Evolutionary conservation across 1,140 invertebrate genomes (phyloP), one percentile per base, ranked within the genome.

Genomic region (Tetragnatha versicolor): DNA sequence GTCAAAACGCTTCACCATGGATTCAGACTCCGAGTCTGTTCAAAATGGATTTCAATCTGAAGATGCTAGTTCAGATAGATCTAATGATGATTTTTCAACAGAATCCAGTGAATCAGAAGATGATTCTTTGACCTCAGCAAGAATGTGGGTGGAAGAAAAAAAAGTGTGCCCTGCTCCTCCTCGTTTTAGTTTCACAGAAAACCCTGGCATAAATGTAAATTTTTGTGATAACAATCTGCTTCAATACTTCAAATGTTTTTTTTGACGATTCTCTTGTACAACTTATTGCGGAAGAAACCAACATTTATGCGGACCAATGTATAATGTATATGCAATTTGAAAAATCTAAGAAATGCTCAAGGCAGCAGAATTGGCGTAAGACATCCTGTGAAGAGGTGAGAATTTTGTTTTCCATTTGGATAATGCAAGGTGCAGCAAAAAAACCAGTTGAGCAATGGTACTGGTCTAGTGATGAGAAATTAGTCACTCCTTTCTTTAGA

Each of bases 61-160:
- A 60, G 6, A 60, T 60, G 6, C 27, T 37, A 3, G 27, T 35
- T 60, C 55, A 31, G 6, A 60, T 60, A 1, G 27, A 60, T 60
- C 6, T 1, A 60, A 29, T 12, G 2, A 60, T 60, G 22, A 60
- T 4, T 31, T 60, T 60, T 60, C 27, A 31, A 31, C 55, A 60
- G 55, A 60, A 29, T 60, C 55, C 20, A 60, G 55, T 60, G 55
- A 60, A 60, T 60, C 55, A 60, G 55, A 60, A 60, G 49, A 51
- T 22, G 9, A 51, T 51, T 25, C 10, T 31, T 2, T 60, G 55
- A 60, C 2, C 55, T 60, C 6, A 60, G 55, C 33, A 60, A 60
- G 2, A 29, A 35, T 60, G 31, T 4, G 31, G 55, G 1, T 60
- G 12, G 55, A 60, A 60, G 55, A 60, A 33, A 60, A 60, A 60